Conservation (phyloP, 2,888 invertebrate species). For the Oeneis ivallda region DNA sequence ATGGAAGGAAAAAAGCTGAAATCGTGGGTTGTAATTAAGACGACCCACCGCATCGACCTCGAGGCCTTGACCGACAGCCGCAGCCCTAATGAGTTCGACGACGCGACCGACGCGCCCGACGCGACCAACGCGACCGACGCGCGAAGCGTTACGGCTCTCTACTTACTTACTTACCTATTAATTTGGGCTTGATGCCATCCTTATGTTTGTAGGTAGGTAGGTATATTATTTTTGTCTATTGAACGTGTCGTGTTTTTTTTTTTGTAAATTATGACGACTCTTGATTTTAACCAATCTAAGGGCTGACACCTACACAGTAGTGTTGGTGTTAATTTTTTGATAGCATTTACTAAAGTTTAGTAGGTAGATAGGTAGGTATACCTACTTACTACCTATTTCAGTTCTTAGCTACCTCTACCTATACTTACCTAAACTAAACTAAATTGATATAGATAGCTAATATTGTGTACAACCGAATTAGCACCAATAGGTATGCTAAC, state of each 20-base stretch:
- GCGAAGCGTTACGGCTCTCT: conserved; percentile 19
- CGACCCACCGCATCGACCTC: conserved; percentile 78
- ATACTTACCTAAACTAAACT: too few relatives aligned
- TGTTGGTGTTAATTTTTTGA: too few relatives aligned
- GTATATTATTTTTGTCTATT: too few relatives aligned
- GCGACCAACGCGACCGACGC: neutral
- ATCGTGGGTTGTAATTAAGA: conserved; percentile 77
- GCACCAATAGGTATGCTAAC: too few relatives aligned
- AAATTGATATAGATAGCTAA: too few relatives aligned
- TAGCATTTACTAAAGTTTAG: too few relatives aligned
- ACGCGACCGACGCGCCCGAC: conserved; percentile 29
- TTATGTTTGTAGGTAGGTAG: neutral
- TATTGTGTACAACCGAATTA: too few relatives aligned
- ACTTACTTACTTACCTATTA: conserved; percentile 44
- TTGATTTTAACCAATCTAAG: neutral
- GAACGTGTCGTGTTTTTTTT: neutral
- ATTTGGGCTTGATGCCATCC: conserved; percentile 20
- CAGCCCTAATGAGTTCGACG: conserved; percentile 71
- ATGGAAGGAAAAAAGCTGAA: conserved; percentile 62
- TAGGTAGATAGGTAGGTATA: too few relatives aligned
- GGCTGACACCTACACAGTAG: too few relatives aligned
- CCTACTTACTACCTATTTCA: too few relatives aligned
- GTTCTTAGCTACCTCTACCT: too few relatives aligned
- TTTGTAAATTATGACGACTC: neutral
- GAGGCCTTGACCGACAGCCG: conserved; percentile 78